A percentile compares a stretch with the other conserved stretches of the same genome.
phyloP scores from a whole-genome alignment of 2,797 vertebrate genomes.

The Spinibarbus caldwelli region DNA sequence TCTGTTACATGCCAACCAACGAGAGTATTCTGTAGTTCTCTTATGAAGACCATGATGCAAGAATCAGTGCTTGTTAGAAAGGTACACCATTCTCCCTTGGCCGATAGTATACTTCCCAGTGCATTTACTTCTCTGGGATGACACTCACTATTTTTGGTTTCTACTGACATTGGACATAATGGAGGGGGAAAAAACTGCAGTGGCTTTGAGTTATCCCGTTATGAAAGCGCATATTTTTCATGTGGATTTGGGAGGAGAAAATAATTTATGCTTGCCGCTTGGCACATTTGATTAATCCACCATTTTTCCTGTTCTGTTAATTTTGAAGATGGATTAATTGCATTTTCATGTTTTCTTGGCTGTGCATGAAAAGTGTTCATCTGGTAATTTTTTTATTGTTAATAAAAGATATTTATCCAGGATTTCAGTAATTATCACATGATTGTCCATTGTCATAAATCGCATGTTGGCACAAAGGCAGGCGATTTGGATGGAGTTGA shows the following conservation, averaged over 20 bases:
- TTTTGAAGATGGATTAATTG: conserved; percentile 65
- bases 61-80: conserved; percentile 21
- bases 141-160: conserved; percentile 17
- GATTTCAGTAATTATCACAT: neutral
- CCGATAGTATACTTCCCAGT: neutral
- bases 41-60: conserved; percentile 4
- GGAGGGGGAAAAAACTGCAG: neutral
- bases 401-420: conserved; percentile 53
- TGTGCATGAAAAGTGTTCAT: conserved; percentile 48
- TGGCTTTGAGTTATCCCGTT: neutral
- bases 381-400: conserved; percentile 32
- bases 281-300: conserved; percentile 14
- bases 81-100: neutral
- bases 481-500: conserved; percentile 8
- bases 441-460: conserved; percentile 34
- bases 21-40: conserved; percentile 6
- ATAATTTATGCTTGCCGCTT: neutral
- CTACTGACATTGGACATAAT: conserved; percentile 6
- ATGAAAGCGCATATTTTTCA: conserved; percentile 10
- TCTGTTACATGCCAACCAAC: neutral
- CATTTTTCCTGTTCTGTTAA: conserved; percentile 34
- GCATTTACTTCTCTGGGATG: neutral
- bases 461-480: neutral
- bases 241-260: conserved; percentile 10
- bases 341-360: conserved; percentile 64